Evolutionary conservation across 2,113 vertebrate species (phyloP).

Genomic region (Sula dactylatra): DNA sequence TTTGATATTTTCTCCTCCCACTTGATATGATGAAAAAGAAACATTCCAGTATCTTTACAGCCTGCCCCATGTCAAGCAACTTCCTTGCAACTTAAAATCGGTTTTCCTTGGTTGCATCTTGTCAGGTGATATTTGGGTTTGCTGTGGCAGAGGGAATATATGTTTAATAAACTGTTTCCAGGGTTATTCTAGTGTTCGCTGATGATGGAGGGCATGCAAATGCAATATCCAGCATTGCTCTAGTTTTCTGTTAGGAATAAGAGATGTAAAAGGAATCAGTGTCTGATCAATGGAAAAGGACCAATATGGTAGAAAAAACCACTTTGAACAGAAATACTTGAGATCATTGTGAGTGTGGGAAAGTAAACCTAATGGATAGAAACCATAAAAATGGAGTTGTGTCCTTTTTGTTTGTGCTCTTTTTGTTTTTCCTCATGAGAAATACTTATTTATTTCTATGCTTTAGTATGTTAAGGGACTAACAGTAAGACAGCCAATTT

Average conservation of each 20-base stretch:
- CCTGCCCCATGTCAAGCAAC: background rate
- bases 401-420: background rate
- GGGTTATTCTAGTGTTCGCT: background rate
- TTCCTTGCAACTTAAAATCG: background rate
- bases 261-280: background rate
- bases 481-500: background rate
- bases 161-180: background rate
- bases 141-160: background rate
- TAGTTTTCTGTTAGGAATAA: background rate
- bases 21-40: background rate
- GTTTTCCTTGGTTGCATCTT: background rate
- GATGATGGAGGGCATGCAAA: background rate
- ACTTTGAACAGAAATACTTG: background rate
- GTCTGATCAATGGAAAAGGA: background rate
- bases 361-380: background rate
- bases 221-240: background rate
- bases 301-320: background rate
- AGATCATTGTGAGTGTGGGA: background rate
- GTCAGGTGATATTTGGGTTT: background rate
- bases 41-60: background rate
- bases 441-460: background rate
- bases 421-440: background rate
- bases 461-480: background rate
- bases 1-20: background rate
- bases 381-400: background rate